phyloP scores from a whole-genome alignment of 2,888 invertebrate species.

The Himalopsyche anomala region DNA sequence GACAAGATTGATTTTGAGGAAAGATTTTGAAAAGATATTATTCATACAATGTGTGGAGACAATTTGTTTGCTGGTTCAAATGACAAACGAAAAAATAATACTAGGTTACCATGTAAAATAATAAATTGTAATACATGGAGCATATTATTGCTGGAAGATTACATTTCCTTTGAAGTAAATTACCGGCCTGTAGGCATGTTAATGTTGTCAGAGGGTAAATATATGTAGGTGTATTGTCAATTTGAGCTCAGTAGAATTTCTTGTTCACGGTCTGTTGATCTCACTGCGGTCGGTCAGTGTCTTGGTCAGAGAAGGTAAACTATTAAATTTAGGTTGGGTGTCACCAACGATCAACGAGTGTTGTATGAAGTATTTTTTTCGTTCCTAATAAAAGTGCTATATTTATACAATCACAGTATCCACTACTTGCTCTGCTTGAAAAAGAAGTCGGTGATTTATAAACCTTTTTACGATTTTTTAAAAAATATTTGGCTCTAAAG shows the following conservation, averaged over 20 bases:
- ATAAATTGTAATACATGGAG: background rate
- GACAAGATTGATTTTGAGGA: too few species aligned
- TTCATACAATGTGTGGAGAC: too few species aligned
- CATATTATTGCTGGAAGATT: background rate
- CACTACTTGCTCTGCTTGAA: too few species aligned
- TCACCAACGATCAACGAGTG: too few species aligned
- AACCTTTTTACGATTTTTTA: background rate
- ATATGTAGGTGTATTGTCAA: conserved; percentile 11
- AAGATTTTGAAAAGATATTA: too few species aligned
- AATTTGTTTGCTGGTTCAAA: too few species aligned
- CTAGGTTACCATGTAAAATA: too few species aligned
- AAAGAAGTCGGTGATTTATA: background rate
- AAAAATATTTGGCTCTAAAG: too few species aligned
- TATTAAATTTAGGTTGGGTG: background rate
- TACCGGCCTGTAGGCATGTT: background rate
- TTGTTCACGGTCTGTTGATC: conserved; percentile 31
- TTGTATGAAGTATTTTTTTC: too few species aligned
- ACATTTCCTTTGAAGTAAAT: background rate
- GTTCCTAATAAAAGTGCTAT: too few species aligned
- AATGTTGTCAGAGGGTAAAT: background rate
- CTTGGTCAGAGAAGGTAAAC: background rate
- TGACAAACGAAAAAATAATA: too few species aligned
- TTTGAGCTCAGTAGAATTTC: conserved; percentile 6
- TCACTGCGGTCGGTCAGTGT: conserved; percentile 18
- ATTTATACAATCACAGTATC: too few species aligned